Evolutionary conservation across 2,888 invertebrate genomes (phyloP).

Genomic region (Anticlea derivata): DNA sequence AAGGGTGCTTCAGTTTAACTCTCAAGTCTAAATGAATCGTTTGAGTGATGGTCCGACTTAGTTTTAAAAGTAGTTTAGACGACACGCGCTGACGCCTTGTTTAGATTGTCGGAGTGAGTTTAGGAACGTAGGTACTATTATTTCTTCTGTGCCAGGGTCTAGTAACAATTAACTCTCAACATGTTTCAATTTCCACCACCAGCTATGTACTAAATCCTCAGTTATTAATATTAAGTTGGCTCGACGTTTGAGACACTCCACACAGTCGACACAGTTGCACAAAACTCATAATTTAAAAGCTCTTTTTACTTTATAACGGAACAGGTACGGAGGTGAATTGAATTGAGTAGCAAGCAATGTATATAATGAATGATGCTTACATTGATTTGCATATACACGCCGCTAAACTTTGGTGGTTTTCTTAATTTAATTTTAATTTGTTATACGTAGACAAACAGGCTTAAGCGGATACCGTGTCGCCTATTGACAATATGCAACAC

Average conservation of each 20-base stretch:
- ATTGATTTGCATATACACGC: neutral
- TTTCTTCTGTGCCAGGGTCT: slow-evolving; percentile 39
- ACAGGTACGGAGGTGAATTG: slow-evolving; percentile 4
- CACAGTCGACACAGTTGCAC: slow-evolving; percentile 48
- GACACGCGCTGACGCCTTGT: no score
- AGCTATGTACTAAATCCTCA: slow-evolving; percentile 56
- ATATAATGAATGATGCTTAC: no score
- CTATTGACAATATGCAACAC: no score
- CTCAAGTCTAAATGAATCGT: no score
- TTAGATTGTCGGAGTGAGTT: neutral
- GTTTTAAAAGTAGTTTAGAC: no score
- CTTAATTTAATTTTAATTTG: no score
- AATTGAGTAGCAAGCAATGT: neutral
- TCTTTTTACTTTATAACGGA: slow-evolving; percentile 5
- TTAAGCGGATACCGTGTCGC: no score
- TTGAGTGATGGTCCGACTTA: no score
- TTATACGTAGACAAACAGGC: no score
- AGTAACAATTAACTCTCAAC: slow-evolving; percentile 73
- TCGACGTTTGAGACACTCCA: slow-evolving; percentile 42
- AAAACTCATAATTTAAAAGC: slow-evolving; percentile 32
- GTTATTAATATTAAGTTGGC: slow-evolving; percentile 62
- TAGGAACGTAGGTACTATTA: neutral
- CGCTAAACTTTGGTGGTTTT: neutral
- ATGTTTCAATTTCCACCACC: slow-evolving; percentile 75
- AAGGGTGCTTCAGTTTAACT: no score